Evolutionary conservation across 1,140 invertebrate genomes (phyloP).

Genomic region (Drosophila rufa): DNA sequence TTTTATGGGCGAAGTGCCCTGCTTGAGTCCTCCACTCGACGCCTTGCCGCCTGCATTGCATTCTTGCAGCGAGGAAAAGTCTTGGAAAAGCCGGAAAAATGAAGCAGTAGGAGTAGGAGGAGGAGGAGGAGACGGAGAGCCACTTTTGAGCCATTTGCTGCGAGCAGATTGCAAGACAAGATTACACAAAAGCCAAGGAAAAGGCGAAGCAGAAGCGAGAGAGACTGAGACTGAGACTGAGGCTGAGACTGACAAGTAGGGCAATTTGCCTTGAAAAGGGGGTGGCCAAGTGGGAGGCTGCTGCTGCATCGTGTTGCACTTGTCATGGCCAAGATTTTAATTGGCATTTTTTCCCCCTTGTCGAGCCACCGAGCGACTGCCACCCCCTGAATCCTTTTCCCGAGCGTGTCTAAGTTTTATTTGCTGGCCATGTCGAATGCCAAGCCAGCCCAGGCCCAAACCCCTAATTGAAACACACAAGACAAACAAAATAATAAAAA

Average conservation of each 20-base stretch:
- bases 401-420: constrained; percentile 80
- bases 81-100: constrained; percentile 18
- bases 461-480: constrained; percentile 71
- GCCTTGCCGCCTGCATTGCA: constrained; percentile 57
- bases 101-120: constrained; percentile 1
- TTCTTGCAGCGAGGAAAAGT: constrained; percentile 60
- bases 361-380: background rate
- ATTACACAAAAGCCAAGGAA: constrained; percentile 66
- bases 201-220: background rate
- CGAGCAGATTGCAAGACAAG: constrained; percentile 70
- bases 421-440: constrained; percentile 78
- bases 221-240: background rate
- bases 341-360: constrained; percentile 70
- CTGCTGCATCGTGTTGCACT: constrained; percentile 61
- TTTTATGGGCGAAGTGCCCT: constrained; percentile 75
- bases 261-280: constrained; percentile 70
- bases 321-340: constrained; percentile 79
- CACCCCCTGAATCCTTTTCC: constrained; percentile 11
- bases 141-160: constrained; percentile 78
- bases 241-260: constrained; percentile 68
- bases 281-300: constrained; percentile 2
- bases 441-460: background rate
- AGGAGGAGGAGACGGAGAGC: constrained; percentile 23
- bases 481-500: constrained; percentile 24
- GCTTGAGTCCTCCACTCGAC: constrained; percentile 78